phyloP scores from a whole-genome alignment of 2,113 vertebrate species.

The Stegastes partitus region DNA sequence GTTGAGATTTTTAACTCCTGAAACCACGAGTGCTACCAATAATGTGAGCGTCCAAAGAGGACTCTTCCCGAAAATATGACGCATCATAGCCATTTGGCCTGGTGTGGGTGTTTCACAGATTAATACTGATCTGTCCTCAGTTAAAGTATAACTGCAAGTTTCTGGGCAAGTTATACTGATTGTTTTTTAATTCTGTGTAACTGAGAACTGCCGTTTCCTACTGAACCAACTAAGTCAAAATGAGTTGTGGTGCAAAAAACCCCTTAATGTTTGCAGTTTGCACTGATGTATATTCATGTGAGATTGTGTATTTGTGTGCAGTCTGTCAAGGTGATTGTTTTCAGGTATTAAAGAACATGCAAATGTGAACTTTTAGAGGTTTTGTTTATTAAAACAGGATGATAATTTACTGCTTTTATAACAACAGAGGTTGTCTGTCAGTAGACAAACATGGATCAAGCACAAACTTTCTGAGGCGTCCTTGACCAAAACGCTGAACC shows the following conservation, averaged over 20 bases:
- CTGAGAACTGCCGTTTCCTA: constrained; percentile 37
- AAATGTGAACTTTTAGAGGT: not conserved
- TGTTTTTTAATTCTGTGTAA: constrained; percentile 33
- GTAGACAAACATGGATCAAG: too few relatives aligned
- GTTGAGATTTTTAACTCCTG: constrained; percentile 39
- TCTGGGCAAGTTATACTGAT: constrained; percentile 23
- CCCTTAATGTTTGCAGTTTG: constrained; percentile 69
- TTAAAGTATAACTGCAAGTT: constrained; percentile 11
- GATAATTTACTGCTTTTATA: not conserved
- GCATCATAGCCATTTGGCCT: constrained; percentile 2
- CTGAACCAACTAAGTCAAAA: constrained; percentile 25
- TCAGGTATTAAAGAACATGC: constrained; percentile 70
- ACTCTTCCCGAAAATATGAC: constrained; percentile 13
- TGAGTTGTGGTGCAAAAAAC: constrained; percentile 32
- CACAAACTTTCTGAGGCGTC: too few relatives aligned
- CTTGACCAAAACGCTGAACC: too few relatives aligned
- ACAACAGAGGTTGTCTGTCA: too few relatives aligned
- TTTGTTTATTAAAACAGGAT: constrained; percentile 17
- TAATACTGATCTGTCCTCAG: not conserved
- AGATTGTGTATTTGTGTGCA: constrained; percentile 60
- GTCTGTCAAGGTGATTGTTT: constrained; percentile 68
- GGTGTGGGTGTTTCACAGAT: constrained; percentile 20
- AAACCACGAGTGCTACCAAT: constrained; percentile 33
- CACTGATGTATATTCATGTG: constrained; percentile 75
- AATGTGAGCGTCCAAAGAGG: not conserved